Conservation (phyloP, 2,797 vertebrate genomes). For the Myotis daubentonii region DNA sequence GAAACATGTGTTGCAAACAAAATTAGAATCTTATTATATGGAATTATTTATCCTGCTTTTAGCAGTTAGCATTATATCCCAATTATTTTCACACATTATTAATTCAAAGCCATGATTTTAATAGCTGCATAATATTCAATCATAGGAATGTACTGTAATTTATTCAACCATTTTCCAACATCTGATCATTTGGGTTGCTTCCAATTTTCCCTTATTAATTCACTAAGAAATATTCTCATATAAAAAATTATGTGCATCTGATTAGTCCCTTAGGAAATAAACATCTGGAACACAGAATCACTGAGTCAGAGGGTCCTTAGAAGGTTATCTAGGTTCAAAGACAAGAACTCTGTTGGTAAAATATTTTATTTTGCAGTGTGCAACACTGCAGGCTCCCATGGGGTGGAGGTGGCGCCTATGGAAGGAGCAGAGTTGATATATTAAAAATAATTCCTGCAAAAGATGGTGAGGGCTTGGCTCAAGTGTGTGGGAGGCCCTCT, state of each 20-base stretch:
- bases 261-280: not conserved
- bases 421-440: not conserved
- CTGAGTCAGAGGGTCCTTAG: not conserved
- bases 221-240: not conserved
- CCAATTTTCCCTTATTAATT: conserved; percentile 25
- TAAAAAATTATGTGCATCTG: not conserved
- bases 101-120: conserved; percentile 34
- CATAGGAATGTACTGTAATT: not conserved
- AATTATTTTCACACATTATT: conserved; percentile 15
- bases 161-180: conserved; percentile 20
- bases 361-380: not conserved
- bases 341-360: not conserved
- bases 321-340: not conserved
- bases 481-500: not conserved
- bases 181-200: conserved; percentile 47
- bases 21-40: not conserved
- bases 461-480: not conserved
- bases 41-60: not conserved
- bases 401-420: not conserved
- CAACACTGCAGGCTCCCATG: not conserved
- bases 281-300: not conserved
- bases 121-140: conserved; percentile 2
- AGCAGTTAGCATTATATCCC: not conserved
- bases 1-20: not conserved
- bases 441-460: not conserved